phyloP scores from a whole-genome alignment of 2,113 vertebrate genomes.

The Castor canadensis region DNA sequence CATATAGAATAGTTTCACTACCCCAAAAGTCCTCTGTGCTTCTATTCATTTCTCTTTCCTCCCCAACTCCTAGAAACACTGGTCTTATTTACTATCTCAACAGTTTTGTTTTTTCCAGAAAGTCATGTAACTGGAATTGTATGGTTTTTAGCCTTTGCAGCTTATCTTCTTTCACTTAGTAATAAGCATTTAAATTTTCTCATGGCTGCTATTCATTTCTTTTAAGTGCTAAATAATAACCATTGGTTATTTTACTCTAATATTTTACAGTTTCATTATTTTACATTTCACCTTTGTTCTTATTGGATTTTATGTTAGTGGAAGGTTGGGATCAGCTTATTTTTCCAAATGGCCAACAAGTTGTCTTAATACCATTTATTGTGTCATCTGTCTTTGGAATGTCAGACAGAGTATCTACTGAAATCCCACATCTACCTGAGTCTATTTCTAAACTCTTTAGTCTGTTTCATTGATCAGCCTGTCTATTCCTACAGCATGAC shows the following conservation, averaged over 20 bases:
- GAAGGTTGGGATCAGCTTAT: constrained; percentile 38
- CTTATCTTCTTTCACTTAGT: background rate
- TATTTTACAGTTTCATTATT: constrained; percentile 26
- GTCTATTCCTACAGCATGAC: background rate
- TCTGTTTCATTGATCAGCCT: constrained; percentile 54
- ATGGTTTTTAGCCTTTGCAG: background rate
- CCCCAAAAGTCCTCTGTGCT: background rate
- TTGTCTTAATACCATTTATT: constrained; percentile 49
- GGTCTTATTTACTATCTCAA: background rate
- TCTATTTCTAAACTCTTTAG: constrained; percentile 38
- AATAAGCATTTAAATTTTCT: background rate
- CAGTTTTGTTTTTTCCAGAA: background rate
- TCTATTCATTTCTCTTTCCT: background rate
- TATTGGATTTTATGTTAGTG: background rate
- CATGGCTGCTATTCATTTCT: background rate
- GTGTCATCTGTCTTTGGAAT: constrained; percentile 51
- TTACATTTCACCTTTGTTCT: constrained; percentile 17
- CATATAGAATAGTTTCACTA: background rate
- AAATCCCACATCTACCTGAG: constrained; percentile 3
- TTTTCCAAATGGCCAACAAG: constrained; percentile 45
- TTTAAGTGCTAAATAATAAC: background rate
- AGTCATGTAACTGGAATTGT: background rate
- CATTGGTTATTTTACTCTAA: background rate
- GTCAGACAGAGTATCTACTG: constrained; percentile 12
- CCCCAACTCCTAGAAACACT: background rate